Conservation (phyloP, 2,113 vertebrate genomes). For the Tetrax tetrax region DNA sequence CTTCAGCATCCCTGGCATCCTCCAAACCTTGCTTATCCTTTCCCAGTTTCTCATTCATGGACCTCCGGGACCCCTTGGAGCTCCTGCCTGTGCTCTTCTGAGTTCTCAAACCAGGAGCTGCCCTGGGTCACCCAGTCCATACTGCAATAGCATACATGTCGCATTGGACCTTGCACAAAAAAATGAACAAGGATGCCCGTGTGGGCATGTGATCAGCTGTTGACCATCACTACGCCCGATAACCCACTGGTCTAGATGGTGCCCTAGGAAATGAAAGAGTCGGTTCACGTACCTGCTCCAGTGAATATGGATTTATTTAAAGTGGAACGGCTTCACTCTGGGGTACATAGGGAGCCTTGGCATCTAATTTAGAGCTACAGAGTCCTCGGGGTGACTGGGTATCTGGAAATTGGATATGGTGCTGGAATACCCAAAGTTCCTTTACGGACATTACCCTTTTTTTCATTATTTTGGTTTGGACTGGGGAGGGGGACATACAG, state of each 20-base stretch:
- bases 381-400: not conserved
- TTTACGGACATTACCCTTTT: not conserved
- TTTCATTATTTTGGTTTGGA: not conserved
- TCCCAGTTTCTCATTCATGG: not conserved
- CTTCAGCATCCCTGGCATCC: not conserved
- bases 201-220: not conserved
- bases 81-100: not conserved
- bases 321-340: not conserved
- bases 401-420: not conserved
- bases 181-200: not conserved
- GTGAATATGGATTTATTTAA: not conserved
- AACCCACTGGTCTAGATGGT: not conserved
- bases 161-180: not conserved
- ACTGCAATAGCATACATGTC: rapidly evolving
- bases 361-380: not conserved
- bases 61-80: not conserved
- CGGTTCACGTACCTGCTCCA: not conserved
- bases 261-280: not conserved
- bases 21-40: not conserved
- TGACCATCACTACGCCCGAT: not conserved
- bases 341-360: not conserved
- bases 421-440: not conserved
- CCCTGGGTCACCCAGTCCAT: not conserved
- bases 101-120: not conserved
- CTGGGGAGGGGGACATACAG: not conserved